Evolutionary conservation across 2,797 vertebrate genomes (phyloP), one percentile per base, ranked within the genome.

Genomic region (Hoplostethus mediterraneus): DNA sequence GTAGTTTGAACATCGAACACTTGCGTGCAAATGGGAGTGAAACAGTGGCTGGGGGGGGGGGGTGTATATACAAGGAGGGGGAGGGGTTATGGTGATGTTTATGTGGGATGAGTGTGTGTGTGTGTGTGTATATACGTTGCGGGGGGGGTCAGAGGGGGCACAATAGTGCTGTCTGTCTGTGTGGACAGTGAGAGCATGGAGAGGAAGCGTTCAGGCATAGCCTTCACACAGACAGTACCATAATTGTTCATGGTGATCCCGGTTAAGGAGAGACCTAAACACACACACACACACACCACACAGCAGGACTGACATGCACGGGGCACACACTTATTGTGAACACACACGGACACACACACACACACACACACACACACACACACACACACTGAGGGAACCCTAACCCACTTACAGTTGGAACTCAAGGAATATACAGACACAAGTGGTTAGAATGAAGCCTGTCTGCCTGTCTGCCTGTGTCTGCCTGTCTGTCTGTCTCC

Each of bases 101-200:
- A 59, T 71, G 55, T 62, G 60, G 16, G 14, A 14, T 57, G 16
- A 31, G 47, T 54, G 36, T 63, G 36, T 56, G 47, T 77, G 55
- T 61, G 67, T 63, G 53, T 48, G 17, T 21, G 53, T 28, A 31
- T 21, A 21, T 1, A n/a, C 25, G 3, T 6, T 21, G 21, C 21
- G 1, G 10, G 36, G 33, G 60, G 13, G 28, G 38, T 72, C 25
- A 72, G 47, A 64, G n/a, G 47, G 59, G 52, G 79, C 70, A 88
- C 83, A 87, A 82, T 71, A 59, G 77, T 6, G 3, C 63, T 70
- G 68, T 68, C 65, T 91, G 86, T 90, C 69, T 75, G 54, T 68
- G 64, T 70, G 59, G 82, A 66, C 73, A 56, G 80, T 25, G 45
- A 58, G 54, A 68, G 65, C 75, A 56, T 6, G 1, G 53, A 64